Evolutionary conservation across 1,140 invertebrate species (phyloP).

Genomic region (Eriosoma lanigerum): DNA sequence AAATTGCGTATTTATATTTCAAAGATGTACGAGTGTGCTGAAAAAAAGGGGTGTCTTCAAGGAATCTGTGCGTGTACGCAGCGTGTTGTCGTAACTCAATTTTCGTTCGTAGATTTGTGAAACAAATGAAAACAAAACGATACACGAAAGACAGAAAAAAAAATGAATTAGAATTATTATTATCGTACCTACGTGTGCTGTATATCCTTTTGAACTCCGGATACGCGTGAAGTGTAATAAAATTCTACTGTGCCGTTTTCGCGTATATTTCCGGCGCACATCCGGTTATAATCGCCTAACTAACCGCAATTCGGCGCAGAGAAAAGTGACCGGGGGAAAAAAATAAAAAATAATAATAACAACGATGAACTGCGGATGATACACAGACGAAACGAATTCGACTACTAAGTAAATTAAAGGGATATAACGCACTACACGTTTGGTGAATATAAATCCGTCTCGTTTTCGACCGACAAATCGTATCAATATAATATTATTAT

Average conservation of each 20-base stretch:
- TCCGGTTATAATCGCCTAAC: conserved; percentile 24
- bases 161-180: not conserved
- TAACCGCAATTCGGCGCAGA: not conserved
- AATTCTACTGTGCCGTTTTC: not conserved
- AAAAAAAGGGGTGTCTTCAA: too few species aligned
- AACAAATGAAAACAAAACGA: not conserved
- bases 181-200: too few species aligned
- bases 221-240: conserved; percentile 22
- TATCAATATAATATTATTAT: too few species aligned
- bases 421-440: not conserved
- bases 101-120: not conserved
- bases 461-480: conserved; percentile 5
- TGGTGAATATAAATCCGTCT: conserved; percentile 25
- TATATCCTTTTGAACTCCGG: conserved; percentile 25
- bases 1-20: too few species aligned
- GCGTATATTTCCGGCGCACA: not conserved
- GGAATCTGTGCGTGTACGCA: too few species aligned
- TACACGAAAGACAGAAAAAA: not conserved
- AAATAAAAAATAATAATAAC: conserved; percentile 7
- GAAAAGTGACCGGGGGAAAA: not conserved
- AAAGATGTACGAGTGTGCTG: too few species aligned
- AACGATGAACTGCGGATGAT: too few species aligned
- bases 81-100: not conserved
- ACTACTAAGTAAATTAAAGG: not conserved
- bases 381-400: not conserved